Evolutionary conservation across 2,797 vertebrate species (phyloP).

Genomic region (Scarus forsteni): DNA sequence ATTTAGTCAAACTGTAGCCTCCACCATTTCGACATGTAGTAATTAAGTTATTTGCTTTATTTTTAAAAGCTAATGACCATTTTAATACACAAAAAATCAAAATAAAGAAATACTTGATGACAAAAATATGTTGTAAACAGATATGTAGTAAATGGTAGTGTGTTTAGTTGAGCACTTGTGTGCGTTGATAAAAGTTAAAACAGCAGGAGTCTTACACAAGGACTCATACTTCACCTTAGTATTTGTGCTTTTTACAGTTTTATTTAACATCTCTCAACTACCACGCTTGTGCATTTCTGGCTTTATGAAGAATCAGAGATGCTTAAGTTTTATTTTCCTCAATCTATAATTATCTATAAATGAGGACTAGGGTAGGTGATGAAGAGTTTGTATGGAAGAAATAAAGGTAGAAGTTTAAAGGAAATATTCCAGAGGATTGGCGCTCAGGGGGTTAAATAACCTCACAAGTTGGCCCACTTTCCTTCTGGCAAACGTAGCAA

Average conservation of each 20-base stretch:
- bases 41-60: no score
- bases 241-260: neutral
- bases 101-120: neutral
- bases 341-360: neutral
- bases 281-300: no score
- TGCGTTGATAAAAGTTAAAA: neutral
- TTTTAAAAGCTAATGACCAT: no score
- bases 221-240: neutral
- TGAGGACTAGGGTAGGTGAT: neutral
- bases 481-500: conserved; percentile 70
- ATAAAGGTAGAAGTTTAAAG: neutral
- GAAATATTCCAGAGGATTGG: conserved; percentile 1
- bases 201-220: neutral
- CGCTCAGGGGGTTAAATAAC: conserved; percentile 58
- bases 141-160: neutral
- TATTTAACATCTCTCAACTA: no score
- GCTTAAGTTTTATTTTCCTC: no score
- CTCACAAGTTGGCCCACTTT: conserved; percentile 65
- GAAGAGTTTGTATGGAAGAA: neutral
- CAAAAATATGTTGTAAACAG: neutral
- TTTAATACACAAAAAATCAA: neutral
- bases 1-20: no score
- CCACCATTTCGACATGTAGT: no score
- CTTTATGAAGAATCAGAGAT: no score
- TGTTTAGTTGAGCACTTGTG: no score